phyloP scores from a whole-genome alignment of 53 echinoderm and acorn worm species.

The Paracentrotus lividus region DNA sequence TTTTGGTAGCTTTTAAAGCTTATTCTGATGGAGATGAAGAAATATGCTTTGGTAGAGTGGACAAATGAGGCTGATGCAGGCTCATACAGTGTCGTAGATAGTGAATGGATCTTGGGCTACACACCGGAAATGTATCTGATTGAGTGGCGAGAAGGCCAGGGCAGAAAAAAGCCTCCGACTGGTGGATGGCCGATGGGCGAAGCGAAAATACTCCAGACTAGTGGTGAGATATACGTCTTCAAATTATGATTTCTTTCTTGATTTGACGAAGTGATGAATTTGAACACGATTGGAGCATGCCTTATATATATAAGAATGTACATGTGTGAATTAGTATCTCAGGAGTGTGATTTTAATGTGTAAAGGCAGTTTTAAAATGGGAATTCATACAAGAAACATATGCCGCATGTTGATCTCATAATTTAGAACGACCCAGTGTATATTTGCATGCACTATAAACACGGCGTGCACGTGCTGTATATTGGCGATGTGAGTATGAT shows the following conservation, averaged over 20 bases:
- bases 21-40: constrained; percentile 13
- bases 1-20: background rate
- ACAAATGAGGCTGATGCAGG: constrained; percentile 69
- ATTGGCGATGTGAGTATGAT: no score
- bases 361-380: background rate
- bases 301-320: background rate
- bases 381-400: constrained; percentile 15
- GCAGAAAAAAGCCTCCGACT: constrained; percentile 66
- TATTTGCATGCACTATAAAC: background rate
- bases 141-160: constrained; percentile 71
- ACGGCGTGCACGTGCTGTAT: background rate
- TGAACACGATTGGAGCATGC: background rate
- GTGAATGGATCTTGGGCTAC: constrained; percentile 67
- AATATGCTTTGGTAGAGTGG: constrained; percentile 65
- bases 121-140: constrained; percentile 71
- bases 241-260: background rate
- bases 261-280: background rate
- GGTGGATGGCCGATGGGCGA: constrained; percentile 73
- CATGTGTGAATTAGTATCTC: constrained; percentile 7
- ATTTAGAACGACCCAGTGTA: background rate
- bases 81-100: constrained; percentile 61
- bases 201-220: constrained; percentile 54
- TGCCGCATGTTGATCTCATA: background rate
- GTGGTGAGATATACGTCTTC: constrained; percentile 46
- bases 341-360: background rate